These are phyloP conservation scores for Cloeon dipterum DNA, from an alignment of 2,888 invertebrate genomes.

Conservation along the genomic window DNA sequence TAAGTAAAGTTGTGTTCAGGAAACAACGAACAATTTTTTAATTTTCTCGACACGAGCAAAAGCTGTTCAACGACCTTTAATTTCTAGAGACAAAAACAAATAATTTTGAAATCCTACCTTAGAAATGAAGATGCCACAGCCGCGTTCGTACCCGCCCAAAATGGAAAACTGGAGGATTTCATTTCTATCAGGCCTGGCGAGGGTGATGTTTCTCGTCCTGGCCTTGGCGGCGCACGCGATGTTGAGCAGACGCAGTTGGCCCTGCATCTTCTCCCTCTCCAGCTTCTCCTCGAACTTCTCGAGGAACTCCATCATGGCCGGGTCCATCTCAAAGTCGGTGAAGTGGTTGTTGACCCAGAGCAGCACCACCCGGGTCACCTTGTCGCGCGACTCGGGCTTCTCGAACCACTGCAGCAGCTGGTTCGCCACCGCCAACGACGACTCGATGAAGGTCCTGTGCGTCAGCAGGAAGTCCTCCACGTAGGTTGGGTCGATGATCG, in stretches of 20 bases:
- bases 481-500: conserved; percentile 87
- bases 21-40: not conserved
- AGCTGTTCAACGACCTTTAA: too few species aligned
- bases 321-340: conserved; percentile 90
- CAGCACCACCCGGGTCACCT: conserved; percentile 85
- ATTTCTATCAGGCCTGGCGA: conserved; percentile 80
- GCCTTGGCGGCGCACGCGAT: conserved; percentile 97
- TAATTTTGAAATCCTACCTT: conserved; percentile 22
- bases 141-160: conserved; percentile 78
- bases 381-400: conserved; percentile 47
- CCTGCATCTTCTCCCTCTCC: conserved; percentile 66
- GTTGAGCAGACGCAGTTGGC: conserved; percentile 54
- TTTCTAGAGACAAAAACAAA: too few species aligned
- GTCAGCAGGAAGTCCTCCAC: conserved; percentile 96
- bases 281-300: conserved; percentile 75
- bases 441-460: conserved; percentile 83
- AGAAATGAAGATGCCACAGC: conserved; percentile 83
- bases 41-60: too few species aligned
- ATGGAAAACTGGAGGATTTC: conserved; percentile 85
- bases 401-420: conserved; percentile 79
- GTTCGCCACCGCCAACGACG: conserved; percentile 64
- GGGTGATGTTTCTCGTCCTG: conserved; percentile 67
- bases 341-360: conserved; percentile 99
- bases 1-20: not conserved
- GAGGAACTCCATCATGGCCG: conserved; percentile 88